phyloP scores from a whole-genome alignment of 2,113 vertebrate genomes.

The Lathamus discolor region DNA sequence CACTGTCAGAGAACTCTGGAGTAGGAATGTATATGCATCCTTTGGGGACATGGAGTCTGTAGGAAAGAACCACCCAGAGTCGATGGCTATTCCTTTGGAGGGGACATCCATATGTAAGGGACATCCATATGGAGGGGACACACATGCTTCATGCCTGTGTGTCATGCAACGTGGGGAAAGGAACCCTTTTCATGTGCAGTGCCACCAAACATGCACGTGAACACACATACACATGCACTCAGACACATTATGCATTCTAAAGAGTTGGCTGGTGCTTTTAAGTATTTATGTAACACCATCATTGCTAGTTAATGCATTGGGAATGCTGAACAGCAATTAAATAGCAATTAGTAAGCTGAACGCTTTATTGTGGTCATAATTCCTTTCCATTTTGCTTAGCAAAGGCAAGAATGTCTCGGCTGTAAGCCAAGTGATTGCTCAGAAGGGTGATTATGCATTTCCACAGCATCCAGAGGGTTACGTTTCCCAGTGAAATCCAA shows the following conservation, averaged over 20 bases:
- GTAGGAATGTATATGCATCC: background rate
- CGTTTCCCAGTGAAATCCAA: background rate
- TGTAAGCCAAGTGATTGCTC: background rate
- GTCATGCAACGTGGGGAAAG: background rate
- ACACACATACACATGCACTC: accelerated
- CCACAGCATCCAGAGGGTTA: background rate
- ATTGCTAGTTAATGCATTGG: background rate
- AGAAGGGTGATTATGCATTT: background rate
- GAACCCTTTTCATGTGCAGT: background rate
- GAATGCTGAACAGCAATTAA: constrained; percentile 37
- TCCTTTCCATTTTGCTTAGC: background rate
- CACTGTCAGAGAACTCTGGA: background rate
- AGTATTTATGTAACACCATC: background rate
- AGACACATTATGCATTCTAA: accelerated
- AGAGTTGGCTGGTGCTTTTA: background rate
- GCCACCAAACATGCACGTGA: background rate
- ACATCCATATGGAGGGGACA: background rate
- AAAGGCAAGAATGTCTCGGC: background rate
- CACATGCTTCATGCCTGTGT: background rate
- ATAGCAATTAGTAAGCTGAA: constrained; percentile 28
- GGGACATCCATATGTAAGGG: background rate
- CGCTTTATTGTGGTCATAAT: constrained; percentile 28
- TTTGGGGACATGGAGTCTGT: background rate
- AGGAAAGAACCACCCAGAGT: background rate
- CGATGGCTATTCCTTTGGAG: background rate